phyloP scores from a whole-genome alignment of 2,797 vertebrate genomes.

The Melanotaenia boesemani region DNA sequence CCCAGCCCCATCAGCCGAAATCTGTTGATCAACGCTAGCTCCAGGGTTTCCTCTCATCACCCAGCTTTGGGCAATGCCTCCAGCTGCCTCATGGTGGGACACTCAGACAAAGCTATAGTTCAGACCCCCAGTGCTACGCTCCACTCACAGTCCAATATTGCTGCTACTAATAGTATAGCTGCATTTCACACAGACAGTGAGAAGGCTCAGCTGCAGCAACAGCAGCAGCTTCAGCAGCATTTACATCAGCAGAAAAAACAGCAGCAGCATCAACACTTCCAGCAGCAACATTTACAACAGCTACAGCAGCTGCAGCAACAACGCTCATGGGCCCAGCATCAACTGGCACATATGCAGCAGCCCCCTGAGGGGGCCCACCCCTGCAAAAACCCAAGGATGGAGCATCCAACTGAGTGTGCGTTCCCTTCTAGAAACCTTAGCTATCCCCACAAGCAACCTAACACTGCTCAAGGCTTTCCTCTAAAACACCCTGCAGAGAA shows the following conservation, averaged over 20 bases:
- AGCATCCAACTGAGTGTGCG: conserved; percentile 84
- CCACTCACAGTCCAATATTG: conserved; percentile 82
- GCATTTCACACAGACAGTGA: conserved; percentile 88
- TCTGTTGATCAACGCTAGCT: conserved; percentile 97
- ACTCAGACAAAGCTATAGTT: conserved; percentile 64
- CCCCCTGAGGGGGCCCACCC: conserved; percentile 88
- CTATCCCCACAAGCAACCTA: conserved; percentile 91
- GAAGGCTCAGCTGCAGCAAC: conserved; percentile 86
- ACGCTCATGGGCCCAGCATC: conserved; percentile 94
- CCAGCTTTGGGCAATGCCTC: conserved; percentile 79
- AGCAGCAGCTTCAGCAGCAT: conserved; percentile 64
- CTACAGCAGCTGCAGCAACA: conserved; percentile 74
- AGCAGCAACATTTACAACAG: conserved; percentile 80
- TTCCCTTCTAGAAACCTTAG: conserved; percentile 86
- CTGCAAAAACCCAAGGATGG: conserved; percentile 88
- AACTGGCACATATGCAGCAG: conserved; percentile 92
- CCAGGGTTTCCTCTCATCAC: conserved; percentile 91
- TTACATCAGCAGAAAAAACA: conserved; percentile 62
- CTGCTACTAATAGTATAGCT: conserved; percentile 85
- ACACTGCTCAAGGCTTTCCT: conserved; percentile 87
- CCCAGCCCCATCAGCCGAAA: conserved; percentile 98
- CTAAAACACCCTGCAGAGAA: conserved; percentile 91
- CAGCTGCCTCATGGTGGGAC: conserved; percentile 87
- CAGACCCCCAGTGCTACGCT: conserved; percentile 61
- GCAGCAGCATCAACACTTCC: background rate